Conservation (phyloP, 2,113 vertebrate species). For the Antidorcas marsupialis region DNA sequence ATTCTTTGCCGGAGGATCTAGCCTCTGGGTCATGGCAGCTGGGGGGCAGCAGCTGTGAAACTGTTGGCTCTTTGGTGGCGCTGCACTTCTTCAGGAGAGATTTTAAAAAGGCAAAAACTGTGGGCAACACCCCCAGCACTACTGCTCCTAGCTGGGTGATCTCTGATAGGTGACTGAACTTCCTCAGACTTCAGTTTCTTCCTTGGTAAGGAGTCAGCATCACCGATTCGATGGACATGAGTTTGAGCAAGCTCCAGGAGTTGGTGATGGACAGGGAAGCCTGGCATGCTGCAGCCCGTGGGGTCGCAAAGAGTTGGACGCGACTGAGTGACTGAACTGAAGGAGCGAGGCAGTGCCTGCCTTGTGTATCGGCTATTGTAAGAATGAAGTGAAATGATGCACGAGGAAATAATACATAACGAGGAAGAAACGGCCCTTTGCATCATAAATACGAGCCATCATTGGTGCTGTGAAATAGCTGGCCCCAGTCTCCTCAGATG, state of each 20-base stretch:
- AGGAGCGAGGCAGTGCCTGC: neutral
- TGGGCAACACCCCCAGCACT: neutral
- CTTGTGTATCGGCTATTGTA: neutral
- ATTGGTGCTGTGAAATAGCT: neutral
- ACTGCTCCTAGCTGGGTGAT: neutral
- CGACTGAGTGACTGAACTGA: neutral
- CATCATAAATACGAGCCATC: neutral
- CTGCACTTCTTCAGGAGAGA: neutral
- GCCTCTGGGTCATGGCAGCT: neutral
- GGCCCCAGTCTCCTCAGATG: neutral
- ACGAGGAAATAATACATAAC: neutral
- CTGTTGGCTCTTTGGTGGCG: neutral
- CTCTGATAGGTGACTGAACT: neutral
- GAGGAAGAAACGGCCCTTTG: neutral
- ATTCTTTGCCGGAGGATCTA: neutral
- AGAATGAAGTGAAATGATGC: neutral
- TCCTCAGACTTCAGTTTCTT: neutral
- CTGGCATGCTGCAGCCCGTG: neutral
- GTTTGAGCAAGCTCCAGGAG: neutral
- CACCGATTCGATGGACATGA: rapidly evolving
- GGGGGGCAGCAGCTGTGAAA: neutral
- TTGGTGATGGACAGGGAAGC: neutral
- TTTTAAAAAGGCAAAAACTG: neutral
- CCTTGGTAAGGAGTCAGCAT: neutral
- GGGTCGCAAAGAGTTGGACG: neutral